Evolutionary conservation across 1,140 invertebrate species (phyloP).

Genomic region (Aphelenchoides avenae): DNA sequence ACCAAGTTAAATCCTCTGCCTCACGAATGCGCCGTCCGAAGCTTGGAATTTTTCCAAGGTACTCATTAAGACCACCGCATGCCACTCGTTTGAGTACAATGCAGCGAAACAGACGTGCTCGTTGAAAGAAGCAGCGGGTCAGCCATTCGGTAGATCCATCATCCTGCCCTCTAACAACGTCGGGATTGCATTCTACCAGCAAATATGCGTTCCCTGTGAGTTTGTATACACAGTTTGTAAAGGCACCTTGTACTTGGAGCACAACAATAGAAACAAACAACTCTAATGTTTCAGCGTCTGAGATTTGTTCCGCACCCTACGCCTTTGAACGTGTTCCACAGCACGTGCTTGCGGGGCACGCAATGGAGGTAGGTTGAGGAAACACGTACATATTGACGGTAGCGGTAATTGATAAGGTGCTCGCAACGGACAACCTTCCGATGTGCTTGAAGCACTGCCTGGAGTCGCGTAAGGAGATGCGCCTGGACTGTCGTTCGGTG

Average conservation of each 20-base stretch:
- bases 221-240: not conserved
- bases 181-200: slow-evolving; percentile 50
- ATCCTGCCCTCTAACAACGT: slow-evolving; percentile 33
- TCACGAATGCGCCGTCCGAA: not conserved
- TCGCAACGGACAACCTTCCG: slow-evolving; percentile 37
- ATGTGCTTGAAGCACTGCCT: slow-evolving; percentile 51
- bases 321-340: slow-evolving; percentile 54
- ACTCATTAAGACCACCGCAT: slow-evolving; percentile 26
- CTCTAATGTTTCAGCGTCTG: slow-evolving; percentile 32
- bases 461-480: slow-evolving; percentile 27
- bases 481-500: slow-evolving; percentile 51
- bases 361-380: slow-evolving; percentile 41
- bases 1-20: not conserved
- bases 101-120: slow-evolving; percentile 44
- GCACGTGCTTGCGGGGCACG: slow-evolving; percentile 46
- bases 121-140: slow-evolving; percentile 44
- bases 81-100: slow-evolving; percentile 55
- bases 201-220: slow-evolving; percentile 54
- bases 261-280: not conserved
- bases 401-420: slow-evolving; percentile 28
- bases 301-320: slow-evolving; percentile 50
- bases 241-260: not conserved
- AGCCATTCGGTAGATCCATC: slow-evolving; percentile 50
- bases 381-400: slow-evolving; percentile 2
- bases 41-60: slow-evolving; percentile 4